Percentiles rank a stretch among this genome's conserved stretches.
Evolutionary conservation across 2,113 vertebrate species (phyloP).

Genomic region (Sinocyclocheilus rhinocerous): DNA sequence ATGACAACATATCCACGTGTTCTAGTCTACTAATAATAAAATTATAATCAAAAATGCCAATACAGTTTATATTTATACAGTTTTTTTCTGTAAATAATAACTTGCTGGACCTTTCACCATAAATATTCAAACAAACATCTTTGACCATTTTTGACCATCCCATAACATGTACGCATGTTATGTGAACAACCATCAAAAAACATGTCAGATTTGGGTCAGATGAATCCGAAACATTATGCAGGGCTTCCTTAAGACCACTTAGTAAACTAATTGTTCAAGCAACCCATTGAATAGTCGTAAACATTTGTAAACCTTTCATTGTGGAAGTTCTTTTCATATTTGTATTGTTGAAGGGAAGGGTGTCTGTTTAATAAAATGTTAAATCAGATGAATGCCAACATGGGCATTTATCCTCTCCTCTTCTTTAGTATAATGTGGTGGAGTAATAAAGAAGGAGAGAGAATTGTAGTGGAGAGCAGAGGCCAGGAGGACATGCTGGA

Average conservation of each 20-base stretch:
- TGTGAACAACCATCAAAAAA: neutral
- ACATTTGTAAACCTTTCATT: no score
- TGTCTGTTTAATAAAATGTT: neutral
- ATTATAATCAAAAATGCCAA: neutral
- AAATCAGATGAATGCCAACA: neutral
- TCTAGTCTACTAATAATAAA: no score
- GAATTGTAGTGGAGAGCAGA: neutral
- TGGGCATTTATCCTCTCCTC: neutral
- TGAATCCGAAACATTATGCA: neutral
- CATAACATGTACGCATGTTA: neutral
- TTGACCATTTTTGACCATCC: neutral
- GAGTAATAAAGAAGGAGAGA: neutral
- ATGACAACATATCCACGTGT: no score
- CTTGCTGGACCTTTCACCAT: neutral
- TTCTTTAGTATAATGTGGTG: neutral
- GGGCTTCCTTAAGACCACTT: neutral
- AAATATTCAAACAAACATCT: neutral
- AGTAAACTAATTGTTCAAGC: neutral
- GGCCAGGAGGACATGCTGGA: conserved; percentile 27
- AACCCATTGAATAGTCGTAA: no score
- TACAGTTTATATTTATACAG: neutral
- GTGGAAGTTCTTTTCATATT: no score
- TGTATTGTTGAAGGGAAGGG: neutral
- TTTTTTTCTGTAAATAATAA: neutral
- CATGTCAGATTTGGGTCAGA: neutral